These are phyloP conservation scores for Bicyclus anynana DNA, from an alignment of 1,140 invertebrate species.

Conservation along the genomic window DNA sequence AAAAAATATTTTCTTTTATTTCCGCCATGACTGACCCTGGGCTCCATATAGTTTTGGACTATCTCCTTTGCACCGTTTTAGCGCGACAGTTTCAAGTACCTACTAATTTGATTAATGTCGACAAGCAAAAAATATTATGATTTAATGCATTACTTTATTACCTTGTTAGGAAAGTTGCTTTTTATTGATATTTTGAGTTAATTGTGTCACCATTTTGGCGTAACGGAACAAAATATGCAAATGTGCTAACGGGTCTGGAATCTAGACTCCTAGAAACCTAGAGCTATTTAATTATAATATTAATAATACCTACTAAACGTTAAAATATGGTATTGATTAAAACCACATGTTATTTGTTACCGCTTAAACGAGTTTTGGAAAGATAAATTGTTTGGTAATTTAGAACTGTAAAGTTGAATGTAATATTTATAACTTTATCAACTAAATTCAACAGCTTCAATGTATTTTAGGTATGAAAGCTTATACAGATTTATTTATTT, in stretches of 20 bases:
- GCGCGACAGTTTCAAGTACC: too few species aligned
- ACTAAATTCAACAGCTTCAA: too few species aligned
- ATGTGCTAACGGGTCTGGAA: not conserved
- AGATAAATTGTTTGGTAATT: not conserved
- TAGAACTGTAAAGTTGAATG: not conserved
- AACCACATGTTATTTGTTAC: not conserved
- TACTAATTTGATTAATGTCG: not conserved
- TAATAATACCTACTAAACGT: not conserved
- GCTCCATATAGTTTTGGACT: too few species aligned
- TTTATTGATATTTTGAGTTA: not conserved
- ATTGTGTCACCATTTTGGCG: not conserved
- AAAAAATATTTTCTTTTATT: too few species aligned
- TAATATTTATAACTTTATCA: too few species aligned
- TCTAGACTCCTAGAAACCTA: not conserved
- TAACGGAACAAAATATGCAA: not conserved
- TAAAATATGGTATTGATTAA: not conserved
- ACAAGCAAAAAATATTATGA: not conserved
- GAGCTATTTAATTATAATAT: not conserved
- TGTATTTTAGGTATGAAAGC: not conserved
- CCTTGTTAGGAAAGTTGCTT: not conserved
- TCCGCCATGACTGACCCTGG: too few species aligned
- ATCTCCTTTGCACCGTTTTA: too few species aligned
- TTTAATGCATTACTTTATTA: not conserved
- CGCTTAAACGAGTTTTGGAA: not conserved
- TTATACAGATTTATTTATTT: too few species aligned